These are phyloP conservation scores for Pangasius krempfi DNA, from an alignment of 2,797 vertebrate genomes.

Conservation along the genomic window DNA sequence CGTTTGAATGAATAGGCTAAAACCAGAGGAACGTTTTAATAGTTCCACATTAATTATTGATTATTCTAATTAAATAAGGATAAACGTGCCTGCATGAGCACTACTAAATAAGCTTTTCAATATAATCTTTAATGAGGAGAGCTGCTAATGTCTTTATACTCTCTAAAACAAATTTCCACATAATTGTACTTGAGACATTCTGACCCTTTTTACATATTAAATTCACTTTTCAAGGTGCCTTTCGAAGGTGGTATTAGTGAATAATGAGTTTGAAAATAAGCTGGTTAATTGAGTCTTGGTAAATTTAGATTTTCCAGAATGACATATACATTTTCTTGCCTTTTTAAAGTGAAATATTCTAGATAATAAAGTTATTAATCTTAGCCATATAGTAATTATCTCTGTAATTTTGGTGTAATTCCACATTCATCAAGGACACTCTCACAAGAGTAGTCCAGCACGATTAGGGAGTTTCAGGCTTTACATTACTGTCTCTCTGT, in stretches of 20 bases:
- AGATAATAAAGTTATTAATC: conserved; percentile 84
- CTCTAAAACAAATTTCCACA: conserved; percentile 71
- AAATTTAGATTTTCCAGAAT: conserved; percentile 76
- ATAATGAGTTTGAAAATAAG: conserved; percentile 82
- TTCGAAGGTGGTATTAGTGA: conserved; percentile 80
- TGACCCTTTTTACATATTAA: conserved; percentile 82
- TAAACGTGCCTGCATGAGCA: conserved; percentile 48
- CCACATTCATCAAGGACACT: conserved; percentile 80
- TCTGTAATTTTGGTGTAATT: conserved; percentile 81
- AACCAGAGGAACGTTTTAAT: conserved; percentile 40
- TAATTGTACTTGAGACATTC: conserved; percentile 80
- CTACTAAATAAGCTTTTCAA: conserved; percentile 56
- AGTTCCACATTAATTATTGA: conserved; percentile 54
- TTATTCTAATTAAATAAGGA: conserved; percentile 56
- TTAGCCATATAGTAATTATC: conserved; percentile 81
- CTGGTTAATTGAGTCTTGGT: conserved; percentile 80
- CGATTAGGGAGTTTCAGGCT: neutral
- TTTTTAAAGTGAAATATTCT: conserved; percentile 75
- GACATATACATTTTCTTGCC: conserved; percentile 73
- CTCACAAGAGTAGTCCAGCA: conserved; percentile 57
- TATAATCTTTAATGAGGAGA: conserved; percentile 48
- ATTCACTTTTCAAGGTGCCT: conserved; percentile 83
- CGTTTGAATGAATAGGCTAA: conserved; percentile 12
- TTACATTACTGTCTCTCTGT: neutral
- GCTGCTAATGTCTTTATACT: conserved; percentile 58